Evolutionary conservation across 1,140 invertebrate species (phyloP).

Genomic region (Chionoecetes opilio): DNA sequence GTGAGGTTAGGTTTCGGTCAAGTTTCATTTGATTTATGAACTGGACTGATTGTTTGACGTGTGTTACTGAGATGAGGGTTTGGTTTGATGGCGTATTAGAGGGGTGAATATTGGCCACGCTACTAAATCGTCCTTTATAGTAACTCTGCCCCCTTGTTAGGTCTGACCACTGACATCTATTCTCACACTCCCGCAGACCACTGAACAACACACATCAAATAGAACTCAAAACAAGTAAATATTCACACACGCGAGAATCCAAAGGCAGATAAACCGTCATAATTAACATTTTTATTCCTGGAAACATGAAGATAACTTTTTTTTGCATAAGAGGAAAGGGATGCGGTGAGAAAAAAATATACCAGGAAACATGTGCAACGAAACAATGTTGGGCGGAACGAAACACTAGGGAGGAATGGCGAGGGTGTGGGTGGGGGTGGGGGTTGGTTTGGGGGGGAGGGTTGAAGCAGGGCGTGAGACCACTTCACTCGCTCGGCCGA

Average conservation of each 20-base stretch:
- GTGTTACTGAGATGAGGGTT: not conserved
- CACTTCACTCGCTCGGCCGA: constrained; percentile 23
- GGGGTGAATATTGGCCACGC: not conserved
- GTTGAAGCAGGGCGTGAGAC: constrained; percentile 1
- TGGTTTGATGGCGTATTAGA: not conserved
- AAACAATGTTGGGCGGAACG: not conserved
- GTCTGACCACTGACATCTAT: not conserved
- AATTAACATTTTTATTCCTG: too few species aligned
- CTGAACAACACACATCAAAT: too few species aligned
- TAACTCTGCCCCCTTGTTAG: not conserved
- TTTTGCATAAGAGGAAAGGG: too few species aligned
- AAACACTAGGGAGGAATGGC: too few species aligned
- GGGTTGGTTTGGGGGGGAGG: not conserved
- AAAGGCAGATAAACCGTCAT: too few species aligned
- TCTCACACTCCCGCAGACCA: not conserved
- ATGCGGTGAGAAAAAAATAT: too few species aligned
- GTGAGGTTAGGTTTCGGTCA: not conserved
- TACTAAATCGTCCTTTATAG: not conserved
- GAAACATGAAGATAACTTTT: too few species aligned
- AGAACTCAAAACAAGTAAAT: too few species aligned
- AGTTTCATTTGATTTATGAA: not conserved
- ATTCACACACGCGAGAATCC: too few species aligned
- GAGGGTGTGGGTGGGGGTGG: too few species aligned
- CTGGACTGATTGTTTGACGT: not conserved
- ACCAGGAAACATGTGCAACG: not conserved